phyloP scores from a whole-genome alignment of 2,888 invertebrate genomes.

The Cerceris ruficornis region DNA sequence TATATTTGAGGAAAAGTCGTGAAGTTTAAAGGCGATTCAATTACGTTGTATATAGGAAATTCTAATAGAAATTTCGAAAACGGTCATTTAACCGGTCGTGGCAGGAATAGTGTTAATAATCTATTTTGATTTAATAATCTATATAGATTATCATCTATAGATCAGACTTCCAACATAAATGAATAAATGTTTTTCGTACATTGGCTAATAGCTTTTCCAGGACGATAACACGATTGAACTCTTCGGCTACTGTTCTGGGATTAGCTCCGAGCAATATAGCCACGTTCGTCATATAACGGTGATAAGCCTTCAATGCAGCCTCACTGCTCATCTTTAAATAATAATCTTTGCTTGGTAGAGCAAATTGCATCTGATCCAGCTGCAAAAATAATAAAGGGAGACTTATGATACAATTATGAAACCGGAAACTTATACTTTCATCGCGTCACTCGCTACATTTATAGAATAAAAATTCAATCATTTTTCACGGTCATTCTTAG shows the following conservation, averaged over 20 bases:
- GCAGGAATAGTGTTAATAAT: too few species aligned
- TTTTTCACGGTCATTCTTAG: too few species aligned
- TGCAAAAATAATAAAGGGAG: constrained; percentile 69
- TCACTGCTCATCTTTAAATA: constrained; percentile 90
- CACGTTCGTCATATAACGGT: constrained; percentile 91
- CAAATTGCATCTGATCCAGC: constrained; percentile 90
- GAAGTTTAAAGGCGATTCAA: too few species aligned
- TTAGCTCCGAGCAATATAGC: constrained; percentile 90
- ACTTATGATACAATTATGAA: not conserved
- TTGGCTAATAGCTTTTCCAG: constrained; percentile 92
- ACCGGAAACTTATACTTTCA: not conserved
- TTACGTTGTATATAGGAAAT: too few species aligned
- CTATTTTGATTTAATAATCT: too few species aligned
- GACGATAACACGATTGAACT: constrained; percentile 88
- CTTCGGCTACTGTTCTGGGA: constrained; percentile 85
- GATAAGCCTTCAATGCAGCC: constrained; percentile 90
- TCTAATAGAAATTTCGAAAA: too few species aligned
- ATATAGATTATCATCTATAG: too few species aligned
- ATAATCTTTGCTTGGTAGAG: constrained; percentile 92
- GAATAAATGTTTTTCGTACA: constrained; percentile 82
- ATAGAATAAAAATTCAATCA: too few species aligned
- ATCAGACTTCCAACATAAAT: not conserved
- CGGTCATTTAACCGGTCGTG: too few species aligned
- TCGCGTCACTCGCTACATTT: too few species aligned
- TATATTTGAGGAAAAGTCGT: too few species aligned